Evolutionary conservation across 2,888 invertebrate species (phyloP).

Genomic region (Stenoptilia bipunctidactyla): DNA sequence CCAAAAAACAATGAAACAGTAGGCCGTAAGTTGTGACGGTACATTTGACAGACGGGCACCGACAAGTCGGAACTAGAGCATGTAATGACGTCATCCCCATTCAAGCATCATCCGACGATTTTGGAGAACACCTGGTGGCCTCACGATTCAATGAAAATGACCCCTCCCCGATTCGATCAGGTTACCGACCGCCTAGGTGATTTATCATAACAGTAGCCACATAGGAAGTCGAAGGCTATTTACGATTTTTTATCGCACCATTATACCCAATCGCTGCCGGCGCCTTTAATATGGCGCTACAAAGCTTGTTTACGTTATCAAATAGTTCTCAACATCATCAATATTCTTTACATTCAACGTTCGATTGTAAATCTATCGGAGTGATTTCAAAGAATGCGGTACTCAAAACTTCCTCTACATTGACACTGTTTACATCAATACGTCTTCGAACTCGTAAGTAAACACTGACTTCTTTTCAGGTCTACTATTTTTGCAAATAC

Average conservation of each 20-base stretch:
- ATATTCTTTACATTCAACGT: conserved; percentile 33
- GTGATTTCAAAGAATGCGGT: conserved; percentile 20
- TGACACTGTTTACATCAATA: conserved; percentile 1
- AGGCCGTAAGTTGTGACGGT: conserved; percentile 28
- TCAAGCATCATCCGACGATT: not conserved
- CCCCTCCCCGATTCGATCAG: not conserved
- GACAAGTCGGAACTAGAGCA: conserved; percentile 54
- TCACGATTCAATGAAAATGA: not conserved
- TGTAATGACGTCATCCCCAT: conserved; percentile 40
- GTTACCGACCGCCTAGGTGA: conserved; percentile 1
- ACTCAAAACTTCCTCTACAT: conserved; percentile 7
- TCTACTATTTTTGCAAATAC: too few species aligned
- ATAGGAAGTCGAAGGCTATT: not conserved
- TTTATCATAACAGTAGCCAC: not conserved
- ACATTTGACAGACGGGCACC: conserved; percentile 30
- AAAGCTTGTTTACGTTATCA: conserved; percentile 36
- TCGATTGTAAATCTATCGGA: conserved; percentile 39
- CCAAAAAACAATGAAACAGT: conserved; percentile 32
- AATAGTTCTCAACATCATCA: conserved; percentile 46
- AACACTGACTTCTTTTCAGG: too few species aligned
- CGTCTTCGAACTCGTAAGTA: not conserved
- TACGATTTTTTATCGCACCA: conserved; percentile 1
- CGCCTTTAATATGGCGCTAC: conserved; percentile 25
- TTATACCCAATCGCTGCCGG: conserved; percentile 1
- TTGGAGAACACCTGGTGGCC: conserved; percentile 1